These are phyloP conservation scores for Clanis bilineata DNA, from an alignment of 2,888 invertebrate genomes.

Conservation along the genomic window DNA sequence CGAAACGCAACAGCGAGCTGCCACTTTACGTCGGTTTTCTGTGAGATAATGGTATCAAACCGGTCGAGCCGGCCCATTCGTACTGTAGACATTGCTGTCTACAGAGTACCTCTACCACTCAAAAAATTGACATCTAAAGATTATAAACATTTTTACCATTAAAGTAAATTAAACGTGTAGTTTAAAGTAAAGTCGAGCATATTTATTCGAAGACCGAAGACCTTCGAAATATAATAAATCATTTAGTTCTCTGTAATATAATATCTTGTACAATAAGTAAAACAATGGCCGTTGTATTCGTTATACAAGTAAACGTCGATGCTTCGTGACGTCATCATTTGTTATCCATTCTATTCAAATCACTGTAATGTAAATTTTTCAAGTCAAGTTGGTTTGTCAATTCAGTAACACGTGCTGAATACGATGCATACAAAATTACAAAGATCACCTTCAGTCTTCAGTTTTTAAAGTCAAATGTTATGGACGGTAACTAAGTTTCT, in stretches of 20 bases:
- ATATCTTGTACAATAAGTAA: not conserved
- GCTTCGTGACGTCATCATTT: slow-evolving; percentile 5
- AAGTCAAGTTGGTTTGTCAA: not conserved
- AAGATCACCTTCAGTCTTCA: slow-evolving; percentile 3
- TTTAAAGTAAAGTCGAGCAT: too few species aligned
- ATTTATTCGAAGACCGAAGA: too few species aligned
- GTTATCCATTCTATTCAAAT: slow-evolving; percentile 16
- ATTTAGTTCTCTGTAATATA: not conserved
- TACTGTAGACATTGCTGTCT: too few species aligned
- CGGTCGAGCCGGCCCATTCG: too few species aligned
- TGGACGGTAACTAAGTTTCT: slow-evolving; percentile 1
- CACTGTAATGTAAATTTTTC: slow-evolving; percentile 16
- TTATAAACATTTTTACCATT: too few species aligned
- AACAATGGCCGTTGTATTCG: not conserved
- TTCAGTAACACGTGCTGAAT: slow-evolving; percentile 6
- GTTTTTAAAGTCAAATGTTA: slow-evolving; percentile 10
- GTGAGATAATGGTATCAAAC: too few species aligned
- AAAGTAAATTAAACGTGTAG: too few species aligned
- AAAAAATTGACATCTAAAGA: too few species aligned
- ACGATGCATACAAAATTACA: not conserved
- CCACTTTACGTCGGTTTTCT: too few species aligned
- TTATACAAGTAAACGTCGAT: not conserved
- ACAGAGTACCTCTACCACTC: too few species aligned
- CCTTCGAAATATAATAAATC: too few species aligned
- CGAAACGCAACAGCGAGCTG: too few species aligned